These are phyloP conservation scores for Microctenopoma stevenorrisi DNA, from an alignment of 2,797 vertebrate species.

Conservation along the genomic window DNA sequence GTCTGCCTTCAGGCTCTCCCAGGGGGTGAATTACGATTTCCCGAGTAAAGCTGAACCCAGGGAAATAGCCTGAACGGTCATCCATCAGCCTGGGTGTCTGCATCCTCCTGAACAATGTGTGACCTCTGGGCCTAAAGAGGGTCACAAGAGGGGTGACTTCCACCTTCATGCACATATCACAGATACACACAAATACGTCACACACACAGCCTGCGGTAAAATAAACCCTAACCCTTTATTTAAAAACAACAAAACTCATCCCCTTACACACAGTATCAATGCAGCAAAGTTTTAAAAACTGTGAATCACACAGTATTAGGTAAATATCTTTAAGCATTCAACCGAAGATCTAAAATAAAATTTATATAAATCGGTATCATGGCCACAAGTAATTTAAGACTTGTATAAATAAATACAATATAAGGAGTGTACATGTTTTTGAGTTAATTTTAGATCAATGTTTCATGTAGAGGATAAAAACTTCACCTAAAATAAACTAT, in stretches of 20 bases:
- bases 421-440: neutral
- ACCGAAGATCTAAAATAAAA: no score
- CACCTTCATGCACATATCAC: slow-evolving; percentile 54
- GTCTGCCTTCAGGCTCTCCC: slow-evolving; percentile 56
- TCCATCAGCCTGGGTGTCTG: slow-evolving; percentile 77
- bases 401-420: no score
- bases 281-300: neutral
- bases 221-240: neutral
- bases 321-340: no score
- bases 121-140: slow-evolving; percentile 72
- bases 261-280: neutral
- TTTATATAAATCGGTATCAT: neutral
- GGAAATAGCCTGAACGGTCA: slow-evolving; percentile 73
- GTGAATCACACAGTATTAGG: neutral
- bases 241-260: slow-evolving; percentile 2
- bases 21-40: slow-evolving; percentile 79
- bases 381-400: no score
- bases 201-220: neutral
- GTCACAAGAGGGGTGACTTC: slow-evolving; percentile 75
- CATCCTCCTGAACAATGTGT: slow-evolving; percentile 82
- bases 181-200: slow-evolving; percentile 12
- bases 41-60: slow-evolving; percentile 65
- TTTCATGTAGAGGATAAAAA: neutral
- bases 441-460: neutral
- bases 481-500: neutral